Conservation (phyloP, 2,113 vertebrate genomes). For the Plestiodon gilberti region DNA sequence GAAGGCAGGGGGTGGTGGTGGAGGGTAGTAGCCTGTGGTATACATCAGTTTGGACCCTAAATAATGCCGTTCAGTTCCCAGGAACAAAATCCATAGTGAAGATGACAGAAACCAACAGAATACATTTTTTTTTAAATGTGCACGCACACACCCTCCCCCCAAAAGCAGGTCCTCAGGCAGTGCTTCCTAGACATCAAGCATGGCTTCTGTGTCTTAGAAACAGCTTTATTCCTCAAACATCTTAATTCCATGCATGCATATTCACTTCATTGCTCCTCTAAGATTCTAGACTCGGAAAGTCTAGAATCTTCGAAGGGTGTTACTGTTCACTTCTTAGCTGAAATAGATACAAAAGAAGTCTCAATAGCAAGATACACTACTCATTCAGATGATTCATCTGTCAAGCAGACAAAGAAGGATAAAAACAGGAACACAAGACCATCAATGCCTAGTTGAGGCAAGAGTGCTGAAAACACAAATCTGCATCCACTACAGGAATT, state of each 20-base stretch:
- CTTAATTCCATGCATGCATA: not conserved
- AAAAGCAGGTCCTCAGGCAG: not conserved
- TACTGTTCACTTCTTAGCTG: not conserved
- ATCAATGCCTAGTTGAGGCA: not conserved
- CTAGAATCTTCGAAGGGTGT: no score
- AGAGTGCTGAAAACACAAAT: not conserved
- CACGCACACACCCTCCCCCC: no score
- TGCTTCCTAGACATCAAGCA: not conserved
- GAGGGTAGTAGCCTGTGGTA: no score
- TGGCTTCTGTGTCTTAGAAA: not conserved
- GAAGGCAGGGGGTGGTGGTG: not conserved
- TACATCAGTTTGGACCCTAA: not conserved
- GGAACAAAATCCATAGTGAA: not conserved
- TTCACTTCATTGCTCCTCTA: not conserved
- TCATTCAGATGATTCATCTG: no score
- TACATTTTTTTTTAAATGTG: not conserved
- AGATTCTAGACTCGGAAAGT: not conserved
- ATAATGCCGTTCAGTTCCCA: not conserved
- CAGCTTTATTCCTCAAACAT: not conserved
- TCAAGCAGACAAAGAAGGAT: no score
- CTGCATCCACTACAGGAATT: not conserved
- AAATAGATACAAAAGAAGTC: not conserved
- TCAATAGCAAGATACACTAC: not conserved
- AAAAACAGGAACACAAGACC: not conserved
- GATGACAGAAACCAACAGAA: not conserved